Conservation (phyloP, 2,113 vertebrate genomes). For the Corythaeola cristata region DNA sequence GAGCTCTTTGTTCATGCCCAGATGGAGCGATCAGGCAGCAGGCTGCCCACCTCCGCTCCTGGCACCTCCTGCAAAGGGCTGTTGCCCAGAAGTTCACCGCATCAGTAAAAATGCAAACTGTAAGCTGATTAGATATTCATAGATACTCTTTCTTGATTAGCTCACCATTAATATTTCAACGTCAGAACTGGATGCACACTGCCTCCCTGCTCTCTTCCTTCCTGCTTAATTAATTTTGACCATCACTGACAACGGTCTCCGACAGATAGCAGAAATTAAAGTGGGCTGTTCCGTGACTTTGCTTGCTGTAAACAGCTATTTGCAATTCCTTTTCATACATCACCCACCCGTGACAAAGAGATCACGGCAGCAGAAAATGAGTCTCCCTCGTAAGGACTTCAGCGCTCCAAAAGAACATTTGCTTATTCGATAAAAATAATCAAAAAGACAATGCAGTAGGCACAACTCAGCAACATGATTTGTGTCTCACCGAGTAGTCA, state of each 20-base stretch:
- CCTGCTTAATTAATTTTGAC: conserved; percentile 72
- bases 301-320: conserved; percentile 64
- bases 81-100: conserved; percentile 21
- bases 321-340: conserved; percentile 66
- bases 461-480: background rate
- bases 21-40: background rate
- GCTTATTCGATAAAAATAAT: conserved; percentile 52
- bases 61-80: background rate
- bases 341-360: conserved; percentile 55
- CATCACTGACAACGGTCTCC: conserved; percentile 31
- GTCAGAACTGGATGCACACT: conserved; percentile 39
- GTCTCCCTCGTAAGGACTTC: conserved; percentile 19
- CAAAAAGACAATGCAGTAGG: conserved; percentile 19
- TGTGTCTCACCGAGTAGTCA: conserved; percentile 46
- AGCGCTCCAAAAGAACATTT: conserved; percentile 22
- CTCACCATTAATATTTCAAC: conserved; percentile 66
- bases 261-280: conserved; percentile 64
- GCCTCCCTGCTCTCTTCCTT: conserved; percentile 56
- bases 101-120: conserved; percentile 44
- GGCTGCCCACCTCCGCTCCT: background rate
- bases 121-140: conserved; percentile 62
- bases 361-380: conserved; percentile 60
- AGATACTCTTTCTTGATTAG: conserved; percentile 62
- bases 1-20: conserved; percentile 18
- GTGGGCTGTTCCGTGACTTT: conserved; percentile 55